Percentiles rank a stretch among this genome's conserved stretches.
These are phyloP conservation scores for Aphis craccivora DNA, from an alignment of 1,140 invertebrate species.

Conservation along the genomic window DNA sequence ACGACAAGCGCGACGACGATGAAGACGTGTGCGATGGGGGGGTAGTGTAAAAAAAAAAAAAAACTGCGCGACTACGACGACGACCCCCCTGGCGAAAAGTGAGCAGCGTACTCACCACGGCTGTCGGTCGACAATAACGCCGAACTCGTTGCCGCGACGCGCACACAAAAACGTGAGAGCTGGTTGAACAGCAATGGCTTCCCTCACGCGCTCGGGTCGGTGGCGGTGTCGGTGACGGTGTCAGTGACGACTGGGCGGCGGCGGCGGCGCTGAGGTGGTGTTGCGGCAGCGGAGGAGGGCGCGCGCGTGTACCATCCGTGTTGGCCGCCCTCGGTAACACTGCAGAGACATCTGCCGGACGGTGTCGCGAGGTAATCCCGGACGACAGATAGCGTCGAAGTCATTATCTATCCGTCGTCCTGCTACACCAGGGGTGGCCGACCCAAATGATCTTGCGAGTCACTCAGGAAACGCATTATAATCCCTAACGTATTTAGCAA, in stretches of 20 bases:
- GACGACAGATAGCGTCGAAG: neutral
- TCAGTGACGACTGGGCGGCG: neutral
- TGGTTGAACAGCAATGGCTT: constrained; percentile 50
- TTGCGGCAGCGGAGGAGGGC: neutral
- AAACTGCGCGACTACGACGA: neutral
- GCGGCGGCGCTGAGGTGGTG: no score
- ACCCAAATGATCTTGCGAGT: no score
- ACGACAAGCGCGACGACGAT: constrained; percentile 10
- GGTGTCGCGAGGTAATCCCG: neutral
- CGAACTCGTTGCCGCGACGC: constrained; percentile 29
- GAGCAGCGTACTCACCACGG: neutral
- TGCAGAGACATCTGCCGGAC: constrained; percentile 33
- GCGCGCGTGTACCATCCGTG: neutral
- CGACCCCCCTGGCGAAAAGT: constrained; percentile 29
- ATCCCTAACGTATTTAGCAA: no score
- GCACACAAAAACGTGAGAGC: constrained; percentile 39
- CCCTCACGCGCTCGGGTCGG: neutral
- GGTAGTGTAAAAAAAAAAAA: neutral
- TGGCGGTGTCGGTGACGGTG: neutral
- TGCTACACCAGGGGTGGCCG: no score
- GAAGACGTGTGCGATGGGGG: neutral
- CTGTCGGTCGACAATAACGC: constrained; percentile 1
- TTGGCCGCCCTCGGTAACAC: neutral
- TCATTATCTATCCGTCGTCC: neutral
- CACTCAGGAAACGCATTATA: no score